These are phyloP conservation scores for Itoplectis maculator DNA, from an alignment of 2,888 invertebrate species.

Conservation along the genomic window DNA sequence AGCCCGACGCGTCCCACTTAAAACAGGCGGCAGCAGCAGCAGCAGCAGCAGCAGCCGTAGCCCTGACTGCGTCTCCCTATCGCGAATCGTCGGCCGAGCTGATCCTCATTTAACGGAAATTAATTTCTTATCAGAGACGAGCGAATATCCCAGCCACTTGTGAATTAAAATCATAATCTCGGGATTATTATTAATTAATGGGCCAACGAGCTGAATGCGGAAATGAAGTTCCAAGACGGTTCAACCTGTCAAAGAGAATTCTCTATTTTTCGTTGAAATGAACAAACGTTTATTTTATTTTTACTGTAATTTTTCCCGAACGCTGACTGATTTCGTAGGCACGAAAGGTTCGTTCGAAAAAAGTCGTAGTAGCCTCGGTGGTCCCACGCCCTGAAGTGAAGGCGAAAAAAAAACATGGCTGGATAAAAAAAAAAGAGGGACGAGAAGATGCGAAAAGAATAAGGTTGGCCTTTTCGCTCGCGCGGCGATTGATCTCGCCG, in stretches of 20 bases:
- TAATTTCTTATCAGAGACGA: constrained; percentile 28
- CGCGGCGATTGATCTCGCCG: constrained; percentile 73
- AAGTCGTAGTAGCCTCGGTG: constrained; percentile 21
- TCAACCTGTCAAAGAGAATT: constrained; percentile 27
- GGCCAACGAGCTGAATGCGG: not conserved
- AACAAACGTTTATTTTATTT: not conserved
- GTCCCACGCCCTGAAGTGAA: constrained; percentile 27
- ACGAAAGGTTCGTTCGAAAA: not conserved
- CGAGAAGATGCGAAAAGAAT: constrained; percentile 37
- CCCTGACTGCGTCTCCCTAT: not conserved
- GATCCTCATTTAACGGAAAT: constrained; percentile 36
- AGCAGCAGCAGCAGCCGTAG: too few relatives aligned
- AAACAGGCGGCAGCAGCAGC: not conserved
- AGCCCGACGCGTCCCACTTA: constrained; percentile 9
- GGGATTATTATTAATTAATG: constrained; percentile 46
- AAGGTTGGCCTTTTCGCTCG: constrained; percentile 23
- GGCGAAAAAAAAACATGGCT: constrained; percentile 33
- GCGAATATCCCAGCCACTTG: not conserved
- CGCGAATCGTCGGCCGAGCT: not conserved
- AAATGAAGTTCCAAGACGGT: constrained; percentile 12
- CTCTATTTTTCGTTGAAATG: not conserved
- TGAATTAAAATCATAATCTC: constrained; percentile 29
- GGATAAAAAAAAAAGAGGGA: constrained; percentile 12
- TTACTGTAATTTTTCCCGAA: not conserved
- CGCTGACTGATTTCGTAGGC: not conserved